phyloP scores from a whole-genome alignment of 2,113 vertebrate species.

The Pangasianodon hypophthalmus region DNA sequence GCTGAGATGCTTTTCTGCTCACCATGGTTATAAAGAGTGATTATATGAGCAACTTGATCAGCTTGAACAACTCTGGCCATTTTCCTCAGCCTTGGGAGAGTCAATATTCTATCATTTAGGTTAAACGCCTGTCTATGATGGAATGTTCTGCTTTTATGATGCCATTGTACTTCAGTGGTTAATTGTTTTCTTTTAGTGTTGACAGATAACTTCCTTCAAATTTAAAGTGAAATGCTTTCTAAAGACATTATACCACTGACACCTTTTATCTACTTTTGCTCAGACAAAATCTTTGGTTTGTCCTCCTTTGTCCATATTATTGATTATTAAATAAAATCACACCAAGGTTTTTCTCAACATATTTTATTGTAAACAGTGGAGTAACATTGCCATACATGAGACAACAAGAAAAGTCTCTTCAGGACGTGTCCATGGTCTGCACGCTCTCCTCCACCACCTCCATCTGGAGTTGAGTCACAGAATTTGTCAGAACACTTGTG shows the following conservation, averaged over 20 bases:
- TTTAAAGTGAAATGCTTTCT: background rate
- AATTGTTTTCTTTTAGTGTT: background rate
- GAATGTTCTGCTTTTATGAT: background rate
- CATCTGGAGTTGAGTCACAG: slow-evolving; percentile 69
- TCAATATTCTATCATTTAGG: background rate
- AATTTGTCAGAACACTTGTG: slow-evolving; percentile 75
- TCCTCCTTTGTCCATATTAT: background rate
- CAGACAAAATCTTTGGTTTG: background rate
- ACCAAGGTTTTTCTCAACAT: slow-evolving; percentile 41
- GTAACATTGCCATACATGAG: slow-evolving; percentile 4
- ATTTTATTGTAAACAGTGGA: slow-evolving; percentile 68
- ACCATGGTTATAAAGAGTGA: too few species aligned
- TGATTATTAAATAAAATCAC: background rate
- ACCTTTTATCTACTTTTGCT: background rate
- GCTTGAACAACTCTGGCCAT: too few species aligned
- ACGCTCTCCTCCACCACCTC: slow-evolving; percentile 82
- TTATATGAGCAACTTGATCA: too few species aligned
- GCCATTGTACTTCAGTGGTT: background rate
- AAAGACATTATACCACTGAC: background rate
- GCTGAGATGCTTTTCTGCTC: too few species aligned
- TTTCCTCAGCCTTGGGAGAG: background rate
- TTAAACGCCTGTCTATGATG: background rate
- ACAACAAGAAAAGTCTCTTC: slow-evolving; percentile 44
- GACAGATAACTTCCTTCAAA: background rate
- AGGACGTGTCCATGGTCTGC: slow-evolving; percentile 85